Conservation (phyloP, 2,888 invertebrate species). For the Clistopyga incitator region DNA sequence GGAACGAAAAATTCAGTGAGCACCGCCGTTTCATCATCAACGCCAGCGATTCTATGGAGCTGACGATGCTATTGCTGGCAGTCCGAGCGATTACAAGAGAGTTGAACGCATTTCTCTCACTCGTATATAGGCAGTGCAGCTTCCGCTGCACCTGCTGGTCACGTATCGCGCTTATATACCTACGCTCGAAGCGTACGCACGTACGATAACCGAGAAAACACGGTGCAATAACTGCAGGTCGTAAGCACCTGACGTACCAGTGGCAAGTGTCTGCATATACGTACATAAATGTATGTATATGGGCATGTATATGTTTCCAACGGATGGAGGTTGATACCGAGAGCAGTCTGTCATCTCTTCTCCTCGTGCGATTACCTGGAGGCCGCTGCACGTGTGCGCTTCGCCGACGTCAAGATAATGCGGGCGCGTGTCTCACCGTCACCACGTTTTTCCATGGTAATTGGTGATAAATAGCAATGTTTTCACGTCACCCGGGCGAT, state of each 20-base stretch:
- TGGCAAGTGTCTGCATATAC: neutral
- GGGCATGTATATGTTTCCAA: neutral
- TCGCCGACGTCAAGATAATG: conserved; percentile 28
- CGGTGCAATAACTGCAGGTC: conserved; percentile 1
- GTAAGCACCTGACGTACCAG: conserved; percentile 12
- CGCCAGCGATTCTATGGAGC: neutral
- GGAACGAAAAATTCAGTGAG: neutral
- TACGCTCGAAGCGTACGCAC: neutral
- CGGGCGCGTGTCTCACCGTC: conserved; percentile 11
- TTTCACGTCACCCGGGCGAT: conserved; percentile 37
- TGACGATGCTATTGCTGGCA: neutral
- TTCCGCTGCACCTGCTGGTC: neutral
- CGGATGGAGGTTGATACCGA: neutral
- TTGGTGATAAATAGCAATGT: conserved; percentile 23
- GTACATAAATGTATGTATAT: neutral
- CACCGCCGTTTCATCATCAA: neutral
- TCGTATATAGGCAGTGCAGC: neutral
- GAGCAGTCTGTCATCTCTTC: neutral
- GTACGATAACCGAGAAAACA: conserved; percentile 8
- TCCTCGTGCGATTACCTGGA: conserved; percentile 6
- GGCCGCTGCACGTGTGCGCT: neutral
- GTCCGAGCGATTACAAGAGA: neutral
- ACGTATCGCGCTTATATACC: conserved; percentile 13
- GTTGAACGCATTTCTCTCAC: neutral
- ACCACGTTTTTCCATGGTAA: conserved; percentile 30